Evolutionary conservation across 2,797 vertebrate genomes (phyloP).

Genomic region (Enteromius anoplus): DNA sequence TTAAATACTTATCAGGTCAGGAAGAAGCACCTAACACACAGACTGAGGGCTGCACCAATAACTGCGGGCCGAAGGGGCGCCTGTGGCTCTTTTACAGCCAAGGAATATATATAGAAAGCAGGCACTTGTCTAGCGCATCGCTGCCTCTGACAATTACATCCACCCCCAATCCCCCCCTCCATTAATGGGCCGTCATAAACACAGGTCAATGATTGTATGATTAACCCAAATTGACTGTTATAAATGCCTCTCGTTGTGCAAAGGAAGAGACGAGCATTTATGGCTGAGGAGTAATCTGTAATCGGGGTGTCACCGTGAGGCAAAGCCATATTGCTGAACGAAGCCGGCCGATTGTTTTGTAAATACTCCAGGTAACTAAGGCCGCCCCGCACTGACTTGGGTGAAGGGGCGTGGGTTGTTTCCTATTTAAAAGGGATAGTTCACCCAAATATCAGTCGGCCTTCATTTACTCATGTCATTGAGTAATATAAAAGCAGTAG

Average conservation of each 20-base stretch:
- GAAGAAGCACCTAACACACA: conserved; percentile 59
- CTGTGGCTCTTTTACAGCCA: conserved; percentile 58
- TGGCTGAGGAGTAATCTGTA: conserved; percentile 56
- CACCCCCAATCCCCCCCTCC: conserved; percentile 41
- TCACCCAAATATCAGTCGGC: neutral
- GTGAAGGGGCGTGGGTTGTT: conserved; percentile 16
- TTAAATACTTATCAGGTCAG: conserved; percentile 63
- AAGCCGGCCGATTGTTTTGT: conserved; percentile 52
- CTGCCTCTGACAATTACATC: conserved; percentile 44
- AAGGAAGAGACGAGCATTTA: conserved; percentile 61
- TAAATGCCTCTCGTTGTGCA: conserved; percentile 58
- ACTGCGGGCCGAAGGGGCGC: conserved; percentile 41
- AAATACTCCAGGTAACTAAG: conserved; percentile 46
- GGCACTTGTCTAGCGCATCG: conserved; percentile 23
- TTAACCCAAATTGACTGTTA: conserved; percentile 64
- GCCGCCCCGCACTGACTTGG: conserved; percentile 35
- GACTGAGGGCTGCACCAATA: conserved; percentile 51
- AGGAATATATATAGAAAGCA: conserved; percentile 48
- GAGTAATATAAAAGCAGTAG: neutral
- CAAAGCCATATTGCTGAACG: conserved; percentile 41
- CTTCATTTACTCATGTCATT: neutral
- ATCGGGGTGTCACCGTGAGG: conserved; percentile 49
- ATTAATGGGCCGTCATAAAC: conserved; percentile 65
- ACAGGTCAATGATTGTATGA: conserved; percentile 65
- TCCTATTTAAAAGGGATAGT: conserved; percentile 23